Evolutionary conservation across 2,113 vertebrate species (phyloP), one percentile per base, ranked within the genome.

Genomic region (Columbina picui): DNA sequence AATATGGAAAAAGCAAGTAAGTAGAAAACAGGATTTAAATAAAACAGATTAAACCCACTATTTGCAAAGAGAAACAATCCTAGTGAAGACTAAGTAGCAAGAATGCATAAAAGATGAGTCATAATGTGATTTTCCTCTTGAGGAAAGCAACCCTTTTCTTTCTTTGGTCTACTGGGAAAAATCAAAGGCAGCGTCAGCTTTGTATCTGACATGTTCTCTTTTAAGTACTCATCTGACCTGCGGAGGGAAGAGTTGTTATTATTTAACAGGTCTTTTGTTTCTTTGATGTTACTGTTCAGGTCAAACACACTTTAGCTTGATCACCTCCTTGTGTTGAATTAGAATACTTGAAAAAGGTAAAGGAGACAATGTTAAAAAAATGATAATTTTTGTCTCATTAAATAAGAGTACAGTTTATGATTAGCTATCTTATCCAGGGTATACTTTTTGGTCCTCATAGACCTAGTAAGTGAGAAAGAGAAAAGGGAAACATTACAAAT

Each of bases 181-280:
- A 74, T 86, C 61, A 95, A 95, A 95, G 38, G 41, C 68, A 85
- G 50, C 82, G 61, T 27, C 65, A 94, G 74, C 41, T 89, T 90
- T 85, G n/a, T 79, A 43, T 74, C 30, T 88, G 79, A 86, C 41
- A 39, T 49, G 55, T 60, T 84, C 67, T 89, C 41, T 88, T 95
- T 67, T 16, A 63, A n/a, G 34, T 85, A 77, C 43, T 88, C 23
- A 63, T 77, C 38, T 77, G 82, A 89, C 77, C 79, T 74, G 64
- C 82, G 95, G 71, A 92, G 53, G n/a, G 84, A 91, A 76, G 17
- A 80, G 19, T n/a, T 70, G 36, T 67, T 82, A 71, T 91, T 90
- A 55, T 91, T 89, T 73, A 75, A 85, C 16, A 77, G 22, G 32
- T 36, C 26, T 53, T 32, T 17, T 50, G 30, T 64, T 84, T 92